Evolutionary conservation across 2,113 vertebrate species (phyloP).

Genomic region (Grus americana): DNA sequence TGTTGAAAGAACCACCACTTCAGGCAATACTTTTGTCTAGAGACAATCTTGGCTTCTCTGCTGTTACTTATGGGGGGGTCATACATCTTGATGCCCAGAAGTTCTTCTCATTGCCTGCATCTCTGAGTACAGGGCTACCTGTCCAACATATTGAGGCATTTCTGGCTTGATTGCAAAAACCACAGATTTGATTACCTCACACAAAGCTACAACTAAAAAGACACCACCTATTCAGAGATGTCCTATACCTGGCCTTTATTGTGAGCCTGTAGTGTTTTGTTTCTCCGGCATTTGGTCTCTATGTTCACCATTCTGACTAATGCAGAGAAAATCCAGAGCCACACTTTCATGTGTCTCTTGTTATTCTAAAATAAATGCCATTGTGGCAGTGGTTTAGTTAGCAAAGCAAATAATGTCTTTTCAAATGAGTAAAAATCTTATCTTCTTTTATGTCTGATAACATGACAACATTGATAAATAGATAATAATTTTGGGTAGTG

Average conservation of each 20-base stretch:
- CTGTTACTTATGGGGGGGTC: background rate
- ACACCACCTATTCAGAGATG: background rate
- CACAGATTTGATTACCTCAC: background rate
- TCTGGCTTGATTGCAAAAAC: background rate
- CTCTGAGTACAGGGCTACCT: background rate
- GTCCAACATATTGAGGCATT: background rate
- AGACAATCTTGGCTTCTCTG: background rate
- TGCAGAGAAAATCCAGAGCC: background rate
- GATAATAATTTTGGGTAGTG: background rate
- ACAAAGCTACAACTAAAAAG: background rate
- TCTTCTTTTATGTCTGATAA: background rate
- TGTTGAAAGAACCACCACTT: background rate
- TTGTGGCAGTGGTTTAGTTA: background rate
- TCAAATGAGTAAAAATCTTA: background rate
- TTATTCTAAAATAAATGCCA: constrained; percentile 10
- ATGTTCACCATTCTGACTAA: background rate
- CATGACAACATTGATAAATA: background rate
- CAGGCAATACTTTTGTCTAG: background rate
- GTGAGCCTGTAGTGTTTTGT: background rate
- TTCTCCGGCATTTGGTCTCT: background rate
- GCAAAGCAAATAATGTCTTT: background rate
- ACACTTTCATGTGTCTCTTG: background rate
- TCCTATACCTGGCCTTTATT: background rate
- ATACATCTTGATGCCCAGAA: background rate
- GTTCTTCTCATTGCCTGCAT: background rate